Conservation (phyloP, 1,140 invertebrate species). For the Drosophila rhopaloa region DNA sequence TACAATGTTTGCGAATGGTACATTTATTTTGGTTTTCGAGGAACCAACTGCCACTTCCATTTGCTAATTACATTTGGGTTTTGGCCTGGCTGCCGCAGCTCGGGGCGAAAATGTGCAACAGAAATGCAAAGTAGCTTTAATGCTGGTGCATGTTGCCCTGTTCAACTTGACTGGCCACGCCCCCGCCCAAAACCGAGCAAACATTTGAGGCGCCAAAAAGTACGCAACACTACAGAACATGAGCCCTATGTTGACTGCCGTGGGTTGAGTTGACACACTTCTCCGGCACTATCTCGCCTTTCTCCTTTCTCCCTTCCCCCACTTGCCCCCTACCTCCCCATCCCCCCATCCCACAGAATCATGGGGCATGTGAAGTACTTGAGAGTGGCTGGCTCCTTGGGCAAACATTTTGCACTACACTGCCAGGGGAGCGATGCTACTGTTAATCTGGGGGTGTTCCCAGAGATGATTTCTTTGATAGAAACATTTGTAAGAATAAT, state of each 20-base stretch:
- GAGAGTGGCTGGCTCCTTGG: slow-evolving; percentile 41
- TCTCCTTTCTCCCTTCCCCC: background rate
- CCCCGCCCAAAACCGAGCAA: slow-evolving; percentile 24
- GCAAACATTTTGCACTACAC: slow-evolving; percentile 54
- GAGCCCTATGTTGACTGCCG: slow-evolving; percentile 49
- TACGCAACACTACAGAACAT: slow-evolving; percentile 47
- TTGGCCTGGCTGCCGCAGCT: slow-evolving; percentile 17
- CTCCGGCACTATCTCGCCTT: slow-evolving; percentile 18
- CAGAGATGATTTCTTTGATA: slow-evolving; percentile 2
- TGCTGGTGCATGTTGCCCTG: slow-evolving; percentile 6
- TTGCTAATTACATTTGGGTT: slow-evolving; percentile 65
- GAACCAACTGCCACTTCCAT: slow-evolving; percentile 31
- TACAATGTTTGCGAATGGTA: background rate
- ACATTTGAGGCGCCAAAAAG: slow-evolving; percentile 66
- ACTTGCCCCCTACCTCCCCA: background rate
- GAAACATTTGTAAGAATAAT: too few species aligned
- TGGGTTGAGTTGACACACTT: slow-evolving; percentile 66
- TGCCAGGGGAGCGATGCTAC: slow-evolving; percentile 17
- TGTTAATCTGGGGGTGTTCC: slow-evolving; percentile 23
- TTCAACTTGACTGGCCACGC: slow-evolving; percentile 15
- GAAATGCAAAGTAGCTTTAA: slow-evolving; percentile 62
- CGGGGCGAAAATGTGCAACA: slow-evolving; percentile 50
- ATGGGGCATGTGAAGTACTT: slow-evolving; percentile 52
- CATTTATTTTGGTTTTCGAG: slow-evolving; percentile 13
- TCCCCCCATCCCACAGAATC: slow-evolving; percentile 3